A percentile compares a stretch with the other conserved stretches of the same genome.
phyloP scores from a whole-genome alignment of 2,113 vertebrate genomes.

The Elgaria multicarinata region DNA sequence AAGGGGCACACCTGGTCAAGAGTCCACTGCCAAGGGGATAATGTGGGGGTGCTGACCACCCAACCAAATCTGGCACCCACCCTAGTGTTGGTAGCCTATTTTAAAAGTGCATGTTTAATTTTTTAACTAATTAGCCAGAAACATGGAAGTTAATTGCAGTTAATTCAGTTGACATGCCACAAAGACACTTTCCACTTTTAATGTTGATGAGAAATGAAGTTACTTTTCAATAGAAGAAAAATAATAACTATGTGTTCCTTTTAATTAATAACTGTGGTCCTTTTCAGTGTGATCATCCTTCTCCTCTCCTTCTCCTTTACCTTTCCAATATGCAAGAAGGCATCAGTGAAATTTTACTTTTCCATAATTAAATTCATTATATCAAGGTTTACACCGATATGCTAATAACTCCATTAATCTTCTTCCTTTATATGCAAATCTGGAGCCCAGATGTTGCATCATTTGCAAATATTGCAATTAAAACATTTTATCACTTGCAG shows the following conservation, averaged over 20 bases:
- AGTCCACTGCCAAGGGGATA: no score
- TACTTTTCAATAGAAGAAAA: conserved; percentile 43
- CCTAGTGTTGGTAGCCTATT: background rate
- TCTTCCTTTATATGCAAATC: conserved; percentile 84
- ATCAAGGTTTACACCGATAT: conserved; percentile 79
- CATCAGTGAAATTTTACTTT: conserved; percentile 63
- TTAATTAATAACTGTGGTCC: conserved; percentile 14
- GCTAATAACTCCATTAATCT: conserved; percentile 87
- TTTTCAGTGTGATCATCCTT: conserved; percentile 34
- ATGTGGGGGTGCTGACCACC: background rate
- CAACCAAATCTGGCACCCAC: background rate
- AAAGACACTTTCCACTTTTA: conserved; percentile 39
- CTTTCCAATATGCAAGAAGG: conserved; percentile 21
- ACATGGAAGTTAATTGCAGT: conserved; percentile 6
- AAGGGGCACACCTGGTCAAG: no score
- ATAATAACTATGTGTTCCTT: conserved; percentile 49
- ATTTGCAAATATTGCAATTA: conserved; percentile 86
- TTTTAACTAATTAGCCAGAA: background rate
- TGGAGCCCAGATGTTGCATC: conserved; percentile 83
- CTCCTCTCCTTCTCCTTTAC: background rate
- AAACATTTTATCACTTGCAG: conserved; percentile 81
- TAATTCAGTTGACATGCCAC: background rate
- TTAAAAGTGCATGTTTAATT: background rate
- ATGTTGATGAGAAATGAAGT: conserved; percentile 10
- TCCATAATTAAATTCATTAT: conserved; percentile 78